Evolutionary conservation across 2,888 invertebrate species (phyloP).

Genomic region (Oxystoma pomonae): DNA sequence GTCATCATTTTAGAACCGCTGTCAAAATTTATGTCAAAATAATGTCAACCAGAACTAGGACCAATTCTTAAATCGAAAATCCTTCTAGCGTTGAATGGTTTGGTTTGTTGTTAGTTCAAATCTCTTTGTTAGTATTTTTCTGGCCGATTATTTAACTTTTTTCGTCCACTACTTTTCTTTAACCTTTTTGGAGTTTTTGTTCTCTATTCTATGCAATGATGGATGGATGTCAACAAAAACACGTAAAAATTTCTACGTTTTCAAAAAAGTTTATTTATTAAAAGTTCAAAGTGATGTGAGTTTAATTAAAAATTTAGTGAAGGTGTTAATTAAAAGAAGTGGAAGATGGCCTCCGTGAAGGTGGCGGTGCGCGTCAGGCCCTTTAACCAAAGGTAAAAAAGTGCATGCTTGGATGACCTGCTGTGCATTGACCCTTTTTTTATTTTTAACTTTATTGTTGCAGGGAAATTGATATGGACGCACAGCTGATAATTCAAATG

Average conservation of each 20-base stretch:
- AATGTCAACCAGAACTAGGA: no score
- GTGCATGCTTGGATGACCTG: conserved; percentile 31
- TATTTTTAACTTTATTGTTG: conserved; percentile 42
- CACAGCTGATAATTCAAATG: conserved; percentile 81
- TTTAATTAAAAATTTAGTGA: background rate
- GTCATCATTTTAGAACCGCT: no score
- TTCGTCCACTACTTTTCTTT: no score
- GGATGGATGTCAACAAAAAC: background rate
- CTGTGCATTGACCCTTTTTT: conserved; percentile 35
- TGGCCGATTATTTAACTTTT: no score
- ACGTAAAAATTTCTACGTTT: background rate
- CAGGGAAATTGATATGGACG: conserved; percentile 82
- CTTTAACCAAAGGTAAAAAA: conserved; percentile 75
- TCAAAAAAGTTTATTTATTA: background rate
- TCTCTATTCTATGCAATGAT: no score
- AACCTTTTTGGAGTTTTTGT: no score
- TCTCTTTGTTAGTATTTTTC: no score
- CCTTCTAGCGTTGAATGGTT: no score
- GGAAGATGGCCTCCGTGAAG: conserved; percentile 83
- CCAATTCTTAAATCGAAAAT: no score
- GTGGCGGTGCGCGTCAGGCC: conserved; percentile 88
- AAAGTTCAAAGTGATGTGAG: background rate
- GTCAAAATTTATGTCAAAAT: no score
- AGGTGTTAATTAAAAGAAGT: background rate
- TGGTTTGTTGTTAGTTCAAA: no score